Evolutionary conservation across 2,797 vertebrate species (phyloP).

Genomic region (Microctenopoma lineatum): DNA sequence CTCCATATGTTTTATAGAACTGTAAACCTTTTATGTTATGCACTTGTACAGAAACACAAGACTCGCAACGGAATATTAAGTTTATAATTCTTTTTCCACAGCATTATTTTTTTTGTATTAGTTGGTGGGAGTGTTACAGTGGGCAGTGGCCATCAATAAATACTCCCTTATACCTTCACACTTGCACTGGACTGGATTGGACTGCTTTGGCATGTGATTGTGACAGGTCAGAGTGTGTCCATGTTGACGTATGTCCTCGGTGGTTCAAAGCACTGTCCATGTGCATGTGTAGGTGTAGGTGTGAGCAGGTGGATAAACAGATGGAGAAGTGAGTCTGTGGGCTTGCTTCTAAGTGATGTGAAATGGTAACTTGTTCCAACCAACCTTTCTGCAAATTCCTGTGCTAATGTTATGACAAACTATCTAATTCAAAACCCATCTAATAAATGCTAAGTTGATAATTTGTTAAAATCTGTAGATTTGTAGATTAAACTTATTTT

Average conservation of each 20-base stretch:
- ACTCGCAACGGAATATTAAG: slow-evolving; percentile 14
- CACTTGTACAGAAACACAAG: slow-evolving; percentile 12
- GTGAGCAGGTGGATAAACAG: slow-evolving; percentile 68
- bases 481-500: too few relatives aligned
- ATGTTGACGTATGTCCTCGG: slow-evolving; percentile 35
- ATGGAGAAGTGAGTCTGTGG: slow-evolving; percentile 51
- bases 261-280: slow-evolving; percentile 21
- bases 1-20: slow-evolving; percentile 46
- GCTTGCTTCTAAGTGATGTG: slow-evolving; percentile 15
- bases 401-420: neutral
- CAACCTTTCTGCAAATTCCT: slow-evolving; percentile 2
- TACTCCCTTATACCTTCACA: neutral
- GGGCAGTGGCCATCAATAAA: slow-evolving; percentile 1
- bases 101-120: slow-evolving; percentile 3
- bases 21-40: slow-evolving; percentile 41
- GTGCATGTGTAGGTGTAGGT: slow-evolving; percentile 44
- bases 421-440: neutral
- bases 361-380: neutral
- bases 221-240: slow-evolving; percentile 39
- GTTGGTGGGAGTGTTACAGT: neutral
- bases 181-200: neutral
- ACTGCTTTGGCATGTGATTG: slow-evolving; percentile 8
- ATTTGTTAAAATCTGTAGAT: too few relatives aligned
- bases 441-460: too few relatives aligned
- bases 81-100: slow-evolving; percentile 10